Percentiles rank a stretch among this genome's conserved stretches.
phyloP scores from a whole-genome alignment of 2,797 vertebrate species.

The Siniperca scherzeri region DNA sequence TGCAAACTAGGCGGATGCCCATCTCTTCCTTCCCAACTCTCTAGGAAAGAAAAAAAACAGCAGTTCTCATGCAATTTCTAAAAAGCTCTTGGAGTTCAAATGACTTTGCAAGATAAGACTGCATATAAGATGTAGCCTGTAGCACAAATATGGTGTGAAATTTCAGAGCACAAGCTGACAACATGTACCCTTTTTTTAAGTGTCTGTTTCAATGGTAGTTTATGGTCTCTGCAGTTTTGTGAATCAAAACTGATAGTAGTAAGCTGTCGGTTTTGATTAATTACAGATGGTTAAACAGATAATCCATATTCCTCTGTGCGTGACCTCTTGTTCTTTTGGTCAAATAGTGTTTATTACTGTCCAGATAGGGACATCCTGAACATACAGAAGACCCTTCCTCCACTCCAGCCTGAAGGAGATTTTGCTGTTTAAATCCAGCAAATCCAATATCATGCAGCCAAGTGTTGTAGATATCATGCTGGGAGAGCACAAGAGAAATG shows the following conservation, averaged over 20 bases:
- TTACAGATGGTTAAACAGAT: not conserved
- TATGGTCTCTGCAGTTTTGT: not conserved
- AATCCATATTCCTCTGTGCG: not conserved
- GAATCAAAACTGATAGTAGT: not conserved
- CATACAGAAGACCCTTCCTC: not conserved
- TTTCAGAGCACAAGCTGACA: constrained; percentile 25
- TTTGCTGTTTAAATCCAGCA: constrained; percentile 40
- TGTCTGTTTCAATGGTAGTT: not conserved
- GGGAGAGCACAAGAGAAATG: constrained; percentile 51
- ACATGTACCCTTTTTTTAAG: not conserved
- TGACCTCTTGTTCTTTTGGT: not conserved
- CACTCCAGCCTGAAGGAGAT: constrained; percentile 29
- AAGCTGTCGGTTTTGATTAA: constrained; percentile 1
- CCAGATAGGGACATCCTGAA: constrained; percentile 3
- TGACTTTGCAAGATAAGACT: constrained; percentile 57
- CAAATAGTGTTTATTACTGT: constrained; percentile 26
- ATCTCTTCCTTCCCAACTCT: constrained; percentile 63
- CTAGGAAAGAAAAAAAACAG: constrained; percentile 54
- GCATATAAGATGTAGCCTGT: constrained; percentile 33
- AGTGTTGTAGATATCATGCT: constrained; percentile 50
- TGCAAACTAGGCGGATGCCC: constrained; percentile 77
- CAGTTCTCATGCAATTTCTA: constrained; percentile 49
- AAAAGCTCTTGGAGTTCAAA: constrained; percentile 54
- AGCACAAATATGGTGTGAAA: constrained; percentile 36
- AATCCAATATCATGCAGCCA: constrained; percentile 33